These are phyloP conservation scores for Alentia gelatinosa DNA, from an alignment of 2,888 invertebrate species.

Conservation along the genomic window DNA sequence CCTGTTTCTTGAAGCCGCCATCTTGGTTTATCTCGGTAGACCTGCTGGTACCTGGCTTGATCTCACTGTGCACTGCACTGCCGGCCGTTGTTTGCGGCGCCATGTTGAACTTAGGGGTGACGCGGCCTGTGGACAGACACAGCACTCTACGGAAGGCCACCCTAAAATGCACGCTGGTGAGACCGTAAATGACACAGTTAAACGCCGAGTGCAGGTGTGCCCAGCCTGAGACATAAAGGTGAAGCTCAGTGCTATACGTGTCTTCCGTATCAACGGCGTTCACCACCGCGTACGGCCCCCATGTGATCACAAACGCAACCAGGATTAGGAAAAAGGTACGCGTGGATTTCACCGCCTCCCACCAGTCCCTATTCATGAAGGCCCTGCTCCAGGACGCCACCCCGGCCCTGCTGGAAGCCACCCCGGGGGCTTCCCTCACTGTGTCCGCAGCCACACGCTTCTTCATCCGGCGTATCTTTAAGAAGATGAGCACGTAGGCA, in stretches of 20 bases:
- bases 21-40: too few relatives aligned
- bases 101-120: too few relatives aligned
- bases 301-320: constrained; percentile 72
- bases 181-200: constrained; percentile 71
- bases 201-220: constrained; percentile 74
- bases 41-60: too few relatives aligned
- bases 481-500: constrained; percentile 72
- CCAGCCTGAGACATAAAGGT: constrained; percentile 73
- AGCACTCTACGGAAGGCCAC: constrained; percentile 51
- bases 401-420: too few relatives aligned
- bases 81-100: too few relatives aligned
- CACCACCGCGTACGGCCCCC: constrained; percentile 75
- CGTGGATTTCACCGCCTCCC: constrained; percentile 69
- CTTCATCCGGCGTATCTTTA: constrained; percentile 57
- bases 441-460: constrained; percentile 66
- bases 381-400: neutral
- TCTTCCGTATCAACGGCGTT: constrained; percentile 69
- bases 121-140: too few relatives aligned
- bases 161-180: constrained; percentile 69
- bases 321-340: constrained; percentile 72
- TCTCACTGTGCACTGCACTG: too few relatives aligned
- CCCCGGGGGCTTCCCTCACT: too few relatives aligned
- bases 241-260: constrained; percentile 67
- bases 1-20: too few relatives aligned
- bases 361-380: constrained; percentile 65